phyloP scores from a whole-genome alignment of 2,888 invertebrate species.

The Lithodes maja region DNA sequence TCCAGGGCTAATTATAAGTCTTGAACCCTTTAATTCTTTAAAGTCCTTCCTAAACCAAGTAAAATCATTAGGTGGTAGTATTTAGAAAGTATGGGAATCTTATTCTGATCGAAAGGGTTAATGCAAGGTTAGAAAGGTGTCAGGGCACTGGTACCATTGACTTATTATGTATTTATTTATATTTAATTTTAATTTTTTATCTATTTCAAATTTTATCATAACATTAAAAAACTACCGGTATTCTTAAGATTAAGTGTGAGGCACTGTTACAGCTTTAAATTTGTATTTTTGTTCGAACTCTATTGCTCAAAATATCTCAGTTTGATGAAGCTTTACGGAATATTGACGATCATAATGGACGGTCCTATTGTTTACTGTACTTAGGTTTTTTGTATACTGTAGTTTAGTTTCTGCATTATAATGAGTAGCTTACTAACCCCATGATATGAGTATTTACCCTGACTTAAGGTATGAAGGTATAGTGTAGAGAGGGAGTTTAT shows the following conservation, averaged over 20 bases:
- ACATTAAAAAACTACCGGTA: neutral
- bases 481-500: neutral
- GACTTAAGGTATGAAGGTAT: neutral
- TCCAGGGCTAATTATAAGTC: no score
- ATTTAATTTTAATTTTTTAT: neutral
- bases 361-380: neutral
- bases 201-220: neutral
- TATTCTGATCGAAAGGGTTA: neutral
- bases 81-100: no score
- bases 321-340: conserved; percentile 19
- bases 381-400: neutral
- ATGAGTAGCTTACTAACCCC: neutral
- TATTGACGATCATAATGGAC: conserved; percentile 6
- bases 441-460: neutral
- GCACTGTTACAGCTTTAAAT: conserved; percentile 40
- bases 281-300: conserved; percentile 17
- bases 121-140: conserved; percentile 61
- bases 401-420: conserved; percentile 7
- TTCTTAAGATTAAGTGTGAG: conserved; percentile 5
- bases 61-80: no score
- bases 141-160: conserved; percentile 39
- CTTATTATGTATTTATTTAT: neutral
- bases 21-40: no score
- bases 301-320: conserved; percentile 58
- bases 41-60: no score